Percentiles rank a stretch among this genome's conserved stretches.
Conservation (phyloP, 2,888 invertebrate genomes). For the Epiblema foenella region DNA sequence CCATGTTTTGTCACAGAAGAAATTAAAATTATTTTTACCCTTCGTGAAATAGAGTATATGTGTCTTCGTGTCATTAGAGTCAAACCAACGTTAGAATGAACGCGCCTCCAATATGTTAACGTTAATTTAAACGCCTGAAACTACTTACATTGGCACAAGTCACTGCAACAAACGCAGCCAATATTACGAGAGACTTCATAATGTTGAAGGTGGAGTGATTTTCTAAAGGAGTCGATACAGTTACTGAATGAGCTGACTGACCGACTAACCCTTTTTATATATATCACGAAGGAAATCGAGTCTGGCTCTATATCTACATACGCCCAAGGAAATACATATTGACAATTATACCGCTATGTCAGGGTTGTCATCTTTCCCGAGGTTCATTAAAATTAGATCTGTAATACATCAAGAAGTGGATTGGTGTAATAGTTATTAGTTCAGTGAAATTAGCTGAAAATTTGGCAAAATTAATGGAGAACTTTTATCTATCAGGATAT, state of each 20-base stretch:
- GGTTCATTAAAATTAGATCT: slow-evolving; percentile 31
- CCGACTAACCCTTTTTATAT: slow-evolving; percentile 55
- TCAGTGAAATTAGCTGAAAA: too few species aligned
- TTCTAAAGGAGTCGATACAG: slow-evolving; percentile 39
- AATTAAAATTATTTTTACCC: too few species aligned
- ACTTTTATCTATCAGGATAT: too few species aligned
- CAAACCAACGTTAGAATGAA: too few species aligned
- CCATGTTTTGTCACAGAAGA: too few species aligned
- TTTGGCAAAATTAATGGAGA: too few species aligned
- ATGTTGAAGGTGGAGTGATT: slow-evolving; percentile 21
- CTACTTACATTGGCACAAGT: slow-evolving; percentile 35
- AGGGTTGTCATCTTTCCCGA: slow-evolving; percentile 38
- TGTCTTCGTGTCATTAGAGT: too few species aligned
- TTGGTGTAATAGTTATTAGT: too few species aligned
- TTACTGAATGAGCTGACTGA: slow-evolving; percentile 41
- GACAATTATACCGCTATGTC: slow-evolving; percentile 32
- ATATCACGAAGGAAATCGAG: slow-evolving; percentile 58
- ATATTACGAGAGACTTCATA: slow-evolving; percentile 22
- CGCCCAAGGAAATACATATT: slow-evolving; percentile 32
- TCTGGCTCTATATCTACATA: slow-evolving; percentile 29
- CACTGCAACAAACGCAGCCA: slow-evolving; percentile 22
- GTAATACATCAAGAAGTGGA: background rate
- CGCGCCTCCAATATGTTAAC: too few species aligned
- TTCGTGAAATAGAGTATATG: too few species aligned
- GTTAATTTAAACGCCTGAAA: too few species aligned